phyloP scores from a whole-genome alignment of 2,888 invertebrate genomes.

The Unio delphinus region DNA sequence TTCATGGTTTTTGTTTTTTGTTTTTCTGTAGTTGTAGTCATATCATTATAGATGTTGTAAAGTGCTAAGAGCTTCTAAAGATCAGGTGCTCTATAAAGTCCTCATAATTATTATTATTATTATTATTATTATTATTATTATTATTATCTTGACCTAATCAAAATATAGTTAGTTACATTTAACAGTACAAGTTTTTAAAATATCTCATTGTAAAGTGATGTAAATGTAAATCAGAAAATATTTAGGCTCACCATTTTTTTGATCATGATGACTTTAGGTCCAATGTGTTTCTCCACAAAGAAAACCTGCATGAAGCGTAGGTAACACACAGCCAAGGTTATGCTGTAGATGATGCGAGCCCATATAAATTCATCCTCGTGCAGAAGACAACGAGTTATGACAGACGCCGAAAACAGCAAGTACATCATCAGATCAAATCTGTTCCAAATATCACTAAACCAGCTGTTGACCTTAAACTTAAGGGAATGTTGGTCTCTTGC shows the following conservation, averaged over 20 bases:
- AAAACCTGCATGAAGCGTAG: conserved; percentile 69
- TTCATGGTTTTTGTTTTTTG: too few species aligned
- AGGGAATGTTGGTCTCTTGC: conserved; percentile 56
- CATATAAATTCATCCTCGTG: conserved; percentile 45
- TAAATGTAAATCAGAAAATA: too few species aligned
- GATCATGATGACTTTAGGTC: conserved; percentile 72
- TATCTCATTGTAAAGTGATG: too few species aligned
- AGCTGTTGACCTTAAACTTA: conserved; percentile 54
- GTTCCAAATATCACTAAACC: conserved; percentile 68
- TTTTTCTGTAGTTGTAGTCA: too few species aligned
- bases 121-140: too few species aligned
- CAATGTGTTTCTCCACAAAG: conserved; percentile 67
- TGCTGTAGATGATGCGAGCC: conserved; percentile 63
- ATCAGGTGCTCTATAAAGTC: too few species aligned
- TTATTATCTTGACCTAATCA: too few species aligned
- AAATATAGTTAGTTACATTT: too few species aligned
- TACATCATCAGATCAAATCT: conserved; percentile 65
- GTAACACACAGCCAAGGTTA: conserved; percentile 66
- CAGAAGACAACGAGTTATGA: conserved; percentile 59
- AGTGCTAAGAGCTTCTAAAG: too few species aligned
- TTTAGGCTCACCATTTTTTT: conserved; percentile 63
- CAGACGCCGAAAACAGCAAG: conserved; percentile 57
- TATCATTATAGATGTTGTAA: too few species aligned
- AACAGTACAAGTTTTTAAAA: too few species aligned
- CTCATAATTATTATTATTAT: too few species aligned